Conservation (phyloP, 2,888 invertebrate genomes). For the Cordylochernes scorpioides region DNA sequence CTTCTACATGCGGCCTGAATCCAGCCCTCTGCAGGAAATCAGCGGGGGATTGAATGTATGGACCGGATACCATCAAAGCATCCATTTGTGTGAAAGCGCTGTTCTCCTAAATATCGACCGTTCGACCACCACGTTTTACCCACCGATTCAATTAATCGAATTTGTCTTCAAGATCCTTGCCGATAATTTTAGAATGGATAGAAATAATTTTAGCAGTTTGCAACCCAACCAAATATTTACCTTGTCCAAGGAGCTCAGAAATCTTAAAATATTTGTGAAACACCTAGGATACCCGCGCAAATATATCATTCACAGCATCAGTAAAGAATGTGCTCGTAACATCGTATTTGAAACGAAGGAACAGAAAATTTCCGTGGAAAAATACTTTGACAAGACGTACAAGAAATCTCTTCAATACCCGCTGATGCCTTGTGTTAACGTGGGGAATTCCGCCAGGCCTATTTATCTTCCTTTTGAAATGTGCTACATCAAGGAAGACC, state of each 20-base stretch:
- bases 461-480: slow-evolving; percentile 11
- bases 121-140: slow-evolving; percentile 9
- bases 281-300: slow-evolving; percentile 8
- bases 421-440: slow-evolving; percentile 11
- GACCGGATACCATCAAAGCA: slow-evolving; percentile 8
- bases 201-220: too few relatives aligned
- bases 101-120: slow-evolving; percentile 11
- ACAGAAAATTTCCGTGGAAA: slow-evolving; percentile 2
- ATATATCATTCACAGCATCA: slow-evolving; percentile 5
- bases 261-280: slow-evolving; percentile 16
- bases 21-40: background rate
- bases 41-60: slow-evolving; percentile 9
- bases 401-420: slow-evolving; percentile 3
- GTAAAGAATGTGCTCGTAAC: slow-evolving; percentile 4
- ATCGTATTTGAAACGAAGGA: slow-evolving; percentile 4
- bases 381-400: slow-evolving; percentile 9
- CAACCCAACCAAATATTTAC: slow-evolving; percentile 14
- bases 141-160: slow-evolving; percentile 4
- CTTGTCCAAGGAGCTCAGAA: slow-evolving; percentile 25
- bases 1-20: slow-evolving; percentile 3
- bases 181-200: too few relatives aligned
- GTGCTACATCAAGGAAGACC: slow-evolving; percentile 9
- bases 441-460: slow-evolving; percentile 5
- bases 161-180: slow-evolving; percentile 4
- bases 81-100: slow-evolving; percentile 6